Conservation (phyloP, 2,888 invertebrate genomes). For the Exephanes ischioxanthus region DNA sequence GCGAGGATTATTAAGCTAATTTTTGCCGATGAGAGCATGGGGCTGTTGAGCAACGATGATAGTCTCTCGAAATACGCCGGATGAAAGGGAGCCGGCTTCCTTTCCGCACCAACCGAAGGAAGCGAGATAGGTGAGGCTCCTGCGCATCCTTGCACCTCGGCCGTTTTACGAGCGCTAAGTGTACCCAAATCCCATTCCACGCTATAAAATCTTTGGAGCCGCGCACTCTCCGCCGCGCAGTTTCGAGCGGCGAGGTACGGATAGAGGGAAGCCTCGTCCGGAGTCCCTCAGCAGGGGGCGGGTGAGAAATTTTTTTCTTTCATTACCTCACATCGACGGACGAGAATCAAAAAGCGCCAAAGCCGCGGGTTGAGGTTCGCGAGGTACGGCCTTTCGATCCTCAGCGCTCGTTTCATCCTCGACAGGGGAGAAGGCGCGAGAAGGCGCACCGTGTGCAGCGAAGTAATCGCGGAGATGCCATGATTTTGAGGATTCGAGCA, state of each 20-base stretch:
- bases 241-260: conserved; percentile 4
- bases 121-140: conserved; percentile 49
- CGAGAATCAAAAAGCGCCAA: neutral
- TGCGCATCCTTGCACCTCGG: conserved; percentile 81
- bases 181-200: conserved; percentile 82
- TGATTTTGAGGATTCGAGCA: neutral
- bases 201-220: conserved; percentile 59
- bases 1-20: conserved; percentile 64
- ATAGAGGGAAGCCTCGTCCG: conserved; percentile 11
- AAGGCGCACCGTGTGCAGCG: conserved; percentile 11
- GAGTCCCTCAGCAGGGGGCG: neutral
- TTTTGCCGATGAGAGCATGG: conserved; percentile 49
- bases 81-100: conserved; percentile 60
- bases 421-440: conserved; percentile 22
- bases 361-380: neutral
- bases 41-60: conserved; percentile 37
- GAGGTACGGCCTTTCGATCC: neutral
- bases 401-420: conserved; percentile 6
- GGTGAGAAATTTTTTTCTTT: conserved; percentile 46
- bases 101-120: conserved; percentile 26
- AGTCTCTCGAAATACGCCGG: conserved; percentile 40
- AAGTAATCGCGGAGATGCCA: conserved; percentile 30
- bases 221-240: conserved; percentile 22
- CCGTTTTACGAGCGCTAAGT: conserved; percentile 82
- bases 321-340: neutral